These are phyloP conservation scores for Xanthia icteritia DNA, from an alignment of 2,888 invertebrate genomes.

Conservation along the genomic window DNA sequence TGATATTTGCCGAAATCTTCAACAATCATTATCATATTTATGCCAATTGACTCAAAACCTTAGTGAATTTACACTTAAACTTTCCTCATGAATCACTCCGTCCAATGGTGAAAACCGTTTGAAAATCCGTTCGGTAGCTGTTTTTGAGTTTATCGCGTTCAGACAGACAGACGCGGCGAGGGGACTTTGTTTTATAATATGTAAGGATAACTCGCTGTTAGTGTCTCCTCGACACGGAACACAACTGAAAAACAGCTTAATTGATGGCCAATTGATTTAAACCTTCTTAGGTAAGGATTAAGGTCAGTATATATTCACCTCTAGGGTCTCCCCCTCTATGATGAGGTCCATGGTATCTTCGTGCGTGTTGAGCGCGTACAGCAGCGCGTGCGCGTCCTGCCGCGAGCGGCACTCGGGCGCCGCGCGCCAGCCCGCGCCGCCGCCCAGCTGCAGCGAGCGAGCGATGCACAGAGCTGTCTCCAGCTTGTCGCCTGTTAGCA, in stretches of 20 bases:
- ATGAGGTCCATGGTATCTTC: constrained; percentile 79
- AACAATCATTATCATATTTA: no score
- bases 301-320: constrained; percentile 67
- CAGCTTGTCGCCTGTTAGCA: constrained; percentile 98
- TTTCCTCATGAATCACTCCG: no score
- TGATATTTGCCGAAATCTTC: no score
- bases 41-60: no score
- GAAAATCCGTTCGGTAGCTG: no score
- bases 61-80: no score
- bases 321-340: constrained; percentile 86
- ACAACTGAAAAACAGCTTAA: background rate
- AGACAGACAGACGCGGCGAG: no score
- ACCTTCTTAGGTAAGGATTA: no score
- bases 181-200: no score
- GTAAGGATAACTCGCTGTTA: background rate
- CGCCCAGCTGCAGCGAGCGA: constrained; percentile 96
- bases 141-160: no score
- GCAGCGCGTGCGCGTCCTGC: constrained; percentile 78
- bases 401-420: constrained; percentile 76
- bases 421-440: constrained; percentile 74
- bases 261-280: no score
- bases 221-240: background rate
- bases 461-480: constrained; percentile 99
- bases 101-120: no score
- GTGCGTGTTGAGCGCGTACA: constrained; percentile 71